phyloP scores from a whole-genome alignment of 2,113 vertebrate genomes.

The Melanocharis versteri region DNA sequence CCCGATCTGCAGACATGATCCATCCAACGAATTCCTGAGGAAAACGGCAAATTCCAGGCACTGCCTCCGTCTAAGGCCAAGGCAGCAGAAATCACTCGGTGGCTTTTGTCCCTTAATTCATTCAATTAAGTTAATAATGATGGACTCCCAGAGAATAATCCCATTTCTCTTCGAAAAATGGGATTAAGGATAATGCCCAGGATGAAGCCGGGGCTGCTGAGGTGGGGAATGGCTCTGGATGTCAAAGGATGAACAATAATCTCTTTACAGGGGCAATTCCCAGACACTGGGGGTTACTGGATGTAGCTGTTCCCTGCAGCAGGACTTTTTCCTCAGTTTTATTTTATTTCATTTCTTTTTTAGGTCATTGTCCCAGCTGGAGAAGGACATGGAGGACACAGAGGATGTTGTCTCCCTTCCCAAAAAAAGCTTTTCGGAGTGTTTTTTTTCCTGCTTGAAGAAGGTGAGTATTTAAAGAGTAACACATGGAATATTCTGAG shows the following conservation, averaged over 20 bases:
- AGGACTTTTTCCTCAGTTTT: neutral
- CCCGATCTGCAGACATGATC: neutral
- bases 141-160: neutral
- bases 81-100: neutral
- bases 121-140: constrained; percentile 3
- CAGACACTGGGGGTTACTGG: neutral
- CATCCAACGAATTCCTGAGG: neutral
- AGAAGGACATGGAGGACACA: neutral
- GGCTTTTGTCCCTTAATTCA: neutral
- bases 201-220: neutral
- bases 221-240: neutral
- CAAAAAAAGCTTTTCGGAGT: neutral
- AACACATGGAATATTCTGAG: neutral
- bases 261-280: neutral
- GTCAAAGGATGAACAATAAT: neutral
- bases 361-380: neutral
- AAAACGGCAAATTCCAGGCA: neutral
- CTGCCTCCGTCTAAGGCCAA: neutral
- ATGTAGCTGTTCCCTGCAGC: neutral
- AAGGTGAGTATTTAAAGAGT: neutral
- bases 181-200: neutral
- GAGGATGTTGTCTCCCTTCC: neutral
- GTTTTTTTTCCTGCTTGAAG: neutral
- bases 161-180: neutral
- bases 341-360: neutral